phyloP scores from a whole-genome alignment of 2,113 vertebrate species.

The Microtus pennsylvanicus region DNA sequence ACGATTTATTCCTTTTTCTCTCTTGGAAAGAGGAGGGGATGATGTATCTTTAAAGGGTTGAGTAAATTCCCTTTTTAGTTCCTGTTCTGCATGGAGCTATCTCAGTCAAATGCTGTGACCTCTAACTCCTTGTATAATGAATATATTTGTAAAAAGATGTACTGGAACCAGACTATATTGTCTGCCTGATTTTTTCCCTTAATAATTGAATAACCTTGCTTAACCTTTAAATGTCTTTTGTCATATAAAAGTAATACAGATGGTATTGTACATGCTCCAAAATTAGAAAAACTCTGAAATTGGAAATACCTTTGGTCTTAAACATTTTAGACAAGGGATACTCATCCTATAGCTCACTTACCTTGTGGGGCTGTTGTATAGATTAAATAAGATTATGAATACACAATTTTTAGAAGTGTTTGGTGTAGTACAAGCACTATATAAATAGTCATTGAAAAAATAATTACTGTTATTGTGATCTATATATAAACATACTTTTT shows the following conservation, averaged over 20 bases:
- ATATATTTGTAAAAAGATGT: background rate
- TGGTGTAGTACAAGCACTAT: constrained; percentile 31
- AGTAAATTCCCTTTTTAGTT: constrained; percentile 55
- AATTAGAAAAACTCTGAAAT: background rate
- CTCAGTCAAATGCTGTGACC: background rate
- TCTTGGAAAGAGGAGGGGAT: constrained; percentile 16
- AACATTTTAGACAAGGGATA: background rate
- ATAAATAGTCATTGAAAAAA: constrained; percentile 28
- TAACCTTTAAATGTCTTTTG: constrained; percentile 54
- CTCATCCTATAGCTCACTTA: background rate
- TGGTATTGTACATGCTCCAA: background rate
- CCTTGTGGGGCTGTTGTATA: background rate
- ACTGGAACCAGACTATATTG: constrained; percentile 17
- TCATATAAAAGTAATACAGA: constrained; percentile 37
- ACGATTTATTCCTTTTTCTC: constrained; percentile 26
- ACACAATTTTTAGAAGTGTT: background rate
- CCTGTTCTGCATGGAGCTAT: background rate
- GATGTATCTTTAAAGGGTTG: constrained; percentile 23
- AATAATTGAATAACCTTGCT: constrained; percentile 35
- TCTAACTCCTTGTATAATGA: background rate
- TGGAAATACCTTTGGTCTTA: background rate
- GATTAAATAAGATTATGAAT: background rate
- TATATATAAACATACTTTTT: too few relatives aligned
- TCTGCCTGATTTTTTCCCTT: constrained; percentile 10
- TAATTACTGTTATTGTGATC: background rate